Evolutionary conservation across 2,888 invertebrate species (phyloP), one percentile per base, ranked within the genome.

Genomic region (Dilophus febrilis): DNA sequence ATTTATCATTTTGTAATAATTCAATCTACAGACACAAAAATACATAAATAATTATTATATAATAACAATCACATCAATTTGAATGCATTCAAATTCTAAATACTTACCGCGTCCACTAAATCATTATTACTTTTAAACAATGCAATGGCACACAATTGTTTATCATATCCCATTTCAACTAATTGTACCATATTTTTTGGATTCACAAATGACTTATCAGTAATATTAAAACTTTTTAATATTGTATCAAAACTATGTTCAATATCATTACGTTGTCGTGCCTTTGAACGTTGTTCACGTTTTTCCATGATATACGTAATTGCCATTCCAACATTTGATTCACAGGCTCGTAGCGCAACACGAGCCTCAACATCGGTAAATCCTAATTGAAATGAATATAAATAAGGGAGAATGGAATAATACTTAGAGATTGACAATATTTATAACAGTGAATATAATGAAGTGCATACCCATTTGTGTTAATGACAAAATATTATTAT

Each of bases 341-440:
- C 56, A 33, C 67, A 65, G 1, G 72, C 71, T 42, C 79, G 64
- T 45, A 86, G 62, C 0, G 76, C 83, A 17, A 77, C 59, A n/a
- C 83, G 67, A 1, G 83, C 76, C 51, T 81, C 82, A 3, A 66
- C 64, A 1, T 66, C 55, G 1, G 72, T 67, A 63, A 77, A 85
- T 14, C 81, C 81, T 65, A 64, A 27, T 26, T 12, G 11, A n/a
- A n/a, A n/a, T n/a, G n/a, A n/a, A n/a, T n/a, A n/a, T n/a, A n/a
- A n/a, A n/a, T n/a, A n/a, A n/a, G n/a, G n/a, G n/a, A n/a, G n/a
- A n/a, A n/a, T n/a, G n/a, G n/a, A n/a, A n/a, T n/a, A n/a, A n/a
- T n/a, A n/a, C n/a, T n/a, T n/a, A n/a, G n/a, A 36, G 22, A 19
- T 12, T 28, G 29, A 30, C 8, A 22, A 22, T 22, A 22, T 22